Evolutionary conservation across 2,888 invertebrate species (phyloP), one percentile per base, ranked within the genome.

Genomic region (Drosophila subquinaria): DNA sequence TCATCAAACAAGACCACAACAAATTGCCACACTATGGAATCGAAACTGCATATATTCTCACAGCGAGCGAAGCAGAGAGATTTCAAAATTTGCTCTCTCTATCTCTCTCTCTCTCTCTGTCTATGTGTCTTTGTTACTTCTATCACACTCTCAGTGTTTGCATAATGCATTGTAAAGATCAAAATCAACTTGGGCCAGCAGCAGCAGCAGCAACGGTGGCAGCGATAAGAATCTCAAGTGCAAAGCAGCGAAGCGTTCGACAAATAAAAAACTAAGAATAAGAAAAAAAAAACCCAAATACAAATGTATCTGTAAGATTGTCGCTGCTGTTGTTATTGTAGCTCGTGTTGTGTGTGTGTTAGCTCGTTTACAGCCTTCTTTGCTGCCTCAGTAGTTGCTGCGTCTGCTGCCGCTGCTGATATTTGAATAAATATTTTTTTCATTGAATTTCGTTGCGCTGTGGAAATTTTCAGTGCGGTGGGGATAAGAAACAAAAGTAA

Each of bases 161-260:
- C 74, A 81, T 81, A 82, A 80, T 84, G 83, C 83, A 85, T 85
- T 85, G 84, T 88, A 88, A 79, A 88, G 84, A 88, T 85, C 87
- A 81, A 83, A 88, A 88, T 85, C 84, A 85, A 81, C 89, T 75
- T 83, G 74, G 73, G 71, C 66, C 77, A 71, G 69, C 76, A 57
- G 35, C 42, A 38, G 43, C 76, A 57, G 35, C 42, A 36, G 43
- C 55, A 55, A n/a, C 57, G 42, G 30, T 33, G 42, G 17, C 42
- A 48, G 73, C 84, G 84, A 85, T 85, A 85, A 85, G 88, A 89
- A 85, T 85, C 84, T 87, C 84, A 85, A 85, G 89, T 85, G 84
- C 89, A 85, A 87, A 85, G 88, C 84, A 87, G 68, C 88, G 82
- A 89, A 87, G 89, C 89, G 79, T 89, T 84, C 89, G 89, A 89